Base-by-base conservation (phyloP, 2,888 invertebrate species). In the Campopleginae sp. region DNA sequence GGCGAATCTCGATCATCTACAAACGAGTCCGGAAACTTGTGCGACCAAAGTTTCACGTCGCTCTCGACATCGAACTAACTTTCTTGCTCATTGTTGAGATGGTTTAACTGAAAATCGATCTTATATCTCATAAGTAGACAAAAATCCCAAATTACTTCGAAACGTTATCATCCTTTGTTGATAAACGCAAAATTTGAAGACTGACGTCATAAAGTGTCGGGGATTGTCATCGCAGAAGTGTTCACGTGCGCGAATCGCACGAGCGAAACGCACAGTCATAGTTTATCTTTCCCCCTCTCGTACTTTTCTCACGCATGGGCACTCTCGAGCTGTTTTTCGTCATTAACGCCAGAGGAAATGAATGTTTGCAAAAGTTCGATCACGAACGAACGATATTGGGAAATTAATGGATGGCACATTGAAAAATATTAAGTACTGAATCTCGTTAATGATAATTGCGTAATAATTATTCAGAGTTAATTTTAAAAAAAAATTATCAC, bases 191-290 rank as follows among this genome's bases (percentile, higher is more conserved):
- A 79, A 65, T 81, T 68, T 44, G 10, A 79, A 19, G 33, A 42
- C 58, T 82, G 83, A 85, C 85, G 80, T 85, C 82, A 83, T 51
- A n/a, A 27, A 8, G 65, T 14, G 44, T 19, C n/a, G 5, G 54
- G 54, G 19, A 4, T 27, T 75, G 71, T 78, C 66, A 80, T 78
- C 75, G n/a, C n/a, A 82, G 80, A 46, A 70, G 23, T 68, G 70
- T 83, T 87, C 84, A 87, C 82, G 86, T 82, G 84, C 54, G 80
- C 81, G 82, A 44, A 51, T 72, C 66, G 58, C 70, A 46, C 70
- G 14, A 70, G 27, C 14, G 5, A 46, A 63, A 63, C 8, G 14
- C n/a, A 27, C 44, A 46, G 27, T 27, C 46, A n/a, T 31, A 70
- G 17, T 46, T 46, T 46, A 70, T 48, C 17, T 46, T 27, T 58